phyloP scores from a whole-genome alignment of 2,797 vertebrate species.

The Sebastes iracundus region DNA sequence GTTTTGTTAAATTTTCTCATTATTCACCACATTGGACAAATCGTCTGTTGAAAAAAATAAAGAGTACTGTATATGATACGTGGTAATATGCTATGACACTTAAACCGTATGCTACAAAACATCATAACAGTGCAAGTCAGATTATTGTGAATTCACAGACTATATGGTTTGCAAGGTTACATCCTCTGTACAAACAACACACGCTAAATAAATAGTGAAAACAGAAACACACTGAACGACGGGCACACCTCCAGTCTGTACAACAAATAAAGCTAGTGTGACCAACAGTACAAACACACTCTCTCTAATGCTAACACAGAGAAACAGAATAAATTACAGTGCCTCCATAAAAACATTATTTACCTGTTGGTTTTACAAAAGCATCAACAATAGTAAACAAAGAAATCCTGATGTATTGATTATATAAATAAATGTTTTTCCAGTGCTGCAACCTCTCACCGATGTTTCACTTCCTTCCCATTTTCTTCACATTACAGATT shows the following conservation, averaged over 20 bases:
- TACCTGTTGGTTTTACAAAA: conserved; percentile 45
- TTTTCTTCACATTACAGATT: conserved; percentile 12
- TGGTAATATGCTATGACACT: conserved; percentile 36
- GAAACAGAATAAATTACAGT: conserved; percentile 46
- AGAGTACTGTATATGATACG: neutral
- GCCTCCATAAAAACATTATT: conserved; percentile 28
- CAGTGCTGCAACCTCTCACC: conserved; percentile 56
- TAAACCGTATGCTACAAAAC: conserved; percentile 29
- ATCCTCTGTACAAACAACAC: conserved; percentile 61
- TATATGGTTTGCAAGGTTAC: conserved; percentile 35
- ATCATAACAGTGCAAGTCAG: conserved; percentile 39
- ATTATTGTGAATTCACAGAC: conserved; percentile 41
- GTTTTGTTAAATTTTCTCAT: conserved; percentile 73
- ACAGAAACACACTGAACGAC: conserved; percentile 34
- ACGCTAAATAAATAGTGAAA: conserved; percentile 58
- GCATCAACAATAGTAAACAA: conserved; percentile 54
- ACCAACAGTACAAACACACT: conserved; percentile 37
- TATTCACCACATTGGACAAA: conserved; percentile 4
- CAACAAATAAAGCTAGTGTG: conserved; percentile 59
- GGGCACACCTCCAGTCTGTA: conserved; percentile 48
- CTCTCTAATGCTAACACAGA: conserved; percentile 30
- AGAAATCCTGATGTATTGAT: conserved; percentile 23
- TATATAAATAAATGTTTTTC: conserved; percentile 47
- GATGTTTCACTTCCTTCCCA: neutral
- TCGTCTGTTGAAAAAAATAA: neutral